phyloP scores from a whole-genome alignment of 1,140 invertebrate genomes.

The Acarapis woodi region DNA sequence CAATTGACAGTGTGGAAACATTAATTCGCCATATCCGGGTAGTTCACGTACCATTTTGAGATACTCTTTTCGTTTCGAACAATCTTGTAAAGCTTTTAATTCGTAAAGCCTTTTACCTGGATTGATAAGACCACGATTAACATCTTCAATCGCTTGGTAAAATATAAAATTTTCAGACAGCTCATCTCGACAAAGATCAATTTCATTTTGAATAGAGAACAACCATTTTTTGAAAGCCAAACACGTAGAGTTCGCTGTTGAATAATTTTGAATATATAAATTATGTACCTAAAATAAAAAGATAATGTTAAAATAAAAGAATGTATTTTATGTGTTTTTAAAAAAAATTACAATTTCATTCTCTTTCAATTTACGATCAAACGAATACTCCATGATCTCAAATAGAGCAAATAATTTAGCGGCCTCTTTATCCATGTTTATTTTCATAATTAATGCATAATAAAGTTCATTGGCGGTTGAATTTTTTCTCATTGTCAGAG shows the following conservation, averaged over 20 bases:
- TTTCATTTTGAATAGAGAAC: constrained; percentile 45
- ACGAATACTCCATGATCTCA: constrained; percentile 90
- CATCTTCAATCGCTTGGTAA: constrained; percentile 57
- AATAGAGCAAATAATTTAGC: constrained; percentile 83
- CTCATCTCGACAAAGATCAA: constrained; percentile 27
- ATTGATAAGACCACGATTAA: constrained; percentile 64
- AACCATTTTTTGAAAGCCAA: constrained; percentile 78
- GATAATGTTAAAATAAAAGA: too few species aligned
- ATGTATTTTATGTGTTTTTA: too few species aligned
- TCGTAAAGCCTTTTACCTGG: constrained; percentile 71
- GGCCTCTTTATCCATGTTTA: constrained; percentile 42
- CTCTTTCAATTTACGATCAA: constrained; percentile 70
- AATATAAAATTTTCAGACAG: constrained; percentile 40
- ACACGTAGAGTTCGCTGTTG: constrained; percentile 86
- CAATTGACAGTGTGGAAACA: too few species aligned
- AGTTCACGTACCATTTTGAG: constrained; percentile 2
- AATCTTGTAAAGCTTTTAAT: constrained; percentile 72
- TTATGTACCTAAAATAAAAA: constrained; percentile 45
- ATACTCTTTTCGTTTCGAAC: constrained; percentile 48
- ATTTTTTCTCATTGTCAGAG: constrained; percentile 65
- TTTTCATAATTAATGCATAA: constrained; percentile 53
- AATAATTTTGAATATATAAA: constrained; percentile 95
- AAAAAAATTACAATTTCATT: constrained; percentile 84
- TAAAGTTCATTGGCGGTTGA: constrained; percentile 72
- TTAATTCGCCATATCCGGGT: background rate